Percentiles rank a stretch among this genome's conserved stretches.
Evolutionary conservation across 2,888 invertebrate genomes (phyloP).

Genomic region (Agrotis exclamationis): DNA sequence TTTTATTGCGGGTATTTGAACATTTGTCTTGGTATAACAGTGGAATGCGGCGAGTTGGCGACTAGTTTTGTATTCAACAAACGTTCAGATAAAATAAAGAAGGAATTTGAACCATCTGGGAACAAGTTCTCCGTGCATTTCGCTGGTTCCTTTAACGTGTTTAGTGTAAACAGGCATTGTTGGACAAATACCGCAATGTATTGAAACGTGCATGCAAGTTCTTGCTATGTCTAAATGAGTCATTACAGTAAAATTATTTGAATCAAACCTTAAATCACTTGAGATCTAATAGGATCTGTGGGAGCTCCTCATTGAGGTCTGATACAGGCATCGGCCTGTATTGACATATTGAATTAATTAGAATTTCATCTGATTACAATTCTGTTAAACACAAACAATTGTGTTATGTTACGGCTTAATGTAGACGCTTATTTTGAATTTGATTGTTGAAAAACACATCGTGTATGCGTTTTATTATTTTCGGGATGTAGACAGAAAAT

Average conservation of each 20-base stretch:
- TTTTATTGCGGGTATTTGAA: constrained; percentile 48
- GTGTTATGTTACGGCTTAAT: background rate
- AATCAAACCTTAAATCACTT: constrained; percentile 1
- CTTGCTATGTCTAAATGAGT: too few species aligned
- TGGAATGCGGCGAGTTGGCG: constrained; percentile 9
- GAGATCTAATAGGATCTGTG: background rate
- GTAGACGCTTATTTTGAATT: too few species aligned
- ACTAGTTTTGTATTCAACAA: constrained; percentile 10
- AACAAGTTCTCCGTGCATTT: background rate
- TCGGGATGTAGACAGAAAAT: too few species aligned
- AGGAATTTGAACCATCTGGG: constrained; percentile 14
- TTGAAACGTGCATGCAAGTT: too few species aligned
- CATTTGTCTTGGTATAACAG: constrained; percentile 10
- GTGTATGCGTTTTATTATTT: too few species aligned
- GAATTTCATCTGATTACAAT: constrained; percentile 23
- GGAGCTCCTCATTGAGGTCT: background rate
- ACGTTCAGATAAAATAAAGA: constrained; percentile 8
- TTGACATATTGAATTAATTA: constrained; percentile 24
- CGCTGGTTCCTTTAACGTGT: background rate
- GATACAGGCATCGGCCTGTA: constrained; percentile 19
- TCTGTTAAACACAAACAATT: constrained; percentile 18
- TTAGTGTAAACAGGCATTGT: background rate
- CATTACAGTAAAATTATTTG: background rate
- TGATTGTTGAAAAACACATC: too few species aligned
- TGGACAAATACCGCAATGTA: too few species aligned